Base-by-base conservation (phyloP, 92 coral and sea anemone species). In the Epizoanthus scotinus region DNA sequence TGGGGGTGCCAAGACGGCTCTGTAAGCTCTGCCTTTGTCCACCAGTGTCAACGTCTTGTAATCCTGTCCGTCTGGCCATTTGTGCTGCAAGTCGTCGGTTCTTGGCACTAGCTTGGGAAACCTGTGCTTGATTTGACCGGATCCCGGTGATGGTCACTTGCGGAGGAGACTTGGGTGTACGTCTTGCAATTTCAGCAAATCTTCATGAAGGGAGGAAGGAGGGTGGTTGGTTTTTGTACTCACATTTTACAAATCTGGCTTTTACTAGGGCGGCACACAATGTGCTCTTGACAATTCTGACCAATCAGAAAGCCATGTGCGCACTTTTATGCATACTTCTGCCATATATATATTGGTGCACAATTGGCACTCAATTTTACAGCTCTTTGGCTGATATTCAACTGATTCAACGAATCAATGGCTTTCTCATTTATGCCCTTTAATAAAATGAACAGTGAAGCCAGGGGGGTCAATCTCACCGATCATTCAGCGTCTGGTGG, bases 11-110 rank as follows among this genome's bases (percentile, higher is more conserved):
- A 61, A 95, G 91, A 57, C 98, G 81, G 34, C 84, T 81, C 26
- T 81, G 87, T 25, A 66, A 85, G 63, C 79, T 78, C 28, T 83
- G 73, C 47, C 52, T 57, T 17, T 61, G 69, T 19, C 86, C 83
- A 27, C 73, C 82, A 3, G 87, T 89, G 60, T 88, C 65, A 21
- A 90, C 90, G 26, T 91, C 98, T 82, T 93, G 91, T 20, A 93
- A 88, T 14, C 91, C 95, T 31, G 95, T 93, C 84, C 99, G 81
- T 85, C 90, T 93, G 49, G 99, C 95, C 99, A 96, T 96, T 85
- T 93, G 96, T 3, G 99, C 97, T 59, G 99, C 99, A 19, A 96
- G 93, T 64, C 99, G 91, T 21, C 97, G 91, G 73, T 96, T 96
- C 87, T 93, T 96, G 36, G 90, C 63, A 77, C 92, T 90, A 52